Evolutionary conservation across 2,113 vertebrate species (phyloP).

Genomic region (Silurus meridionalis): DNA sequence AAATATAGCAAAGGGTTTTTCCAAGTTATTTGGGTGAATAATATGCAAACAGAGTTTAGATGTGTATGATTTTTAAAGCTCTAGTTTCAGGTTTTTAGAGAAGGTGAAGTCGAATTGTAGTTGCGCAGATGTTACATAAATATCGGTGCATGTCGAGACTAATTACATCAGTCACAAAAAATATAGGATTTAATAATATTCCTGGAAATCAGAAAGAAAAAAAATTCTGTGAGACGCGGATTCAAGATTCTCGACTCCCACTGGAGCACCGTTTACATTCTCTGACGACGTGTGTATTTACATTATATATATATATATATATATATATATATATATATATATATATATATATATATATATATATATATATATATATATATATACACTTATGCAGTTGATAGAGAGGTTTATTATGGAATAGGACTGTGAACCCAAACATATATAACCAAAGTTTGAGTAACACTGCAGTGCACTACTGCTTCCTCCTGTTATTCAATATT

Average conservation of each 20-base stretch:
- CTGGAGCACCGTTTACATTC: slow-evolving; percentile 53
- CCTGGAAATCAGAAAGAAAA: neutral
- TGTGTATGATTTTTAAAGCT: neutral
- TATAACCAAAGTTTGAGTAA: slow-evolving; percentile 36
- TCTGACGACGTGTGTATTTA: slow-evolving; percentile 30
- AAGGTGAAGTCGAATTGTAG: neutral
- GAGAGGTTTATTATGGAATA: slow-evolving; percentile 34
- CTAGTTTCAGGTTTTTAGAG: slow-evolving; percentile 6
- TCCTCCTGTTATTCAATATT: slow-evolving; percentile 26
- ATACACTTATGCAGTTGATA: slow-evolving; percentile 35
- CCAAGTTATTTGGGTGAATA: slow-evolving; percentile 1
- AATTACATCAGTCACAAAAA: neutral
- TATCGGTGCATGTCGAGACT: neutral
- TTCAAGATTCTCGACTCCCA: slow-evolving; percentile 11
- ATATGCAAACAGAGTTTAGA: slow-evolving; percentile 14
- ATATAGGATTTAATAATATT: neutral
- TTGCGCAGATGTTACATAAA: neutral
- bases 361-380: slow-evolving; percentile 45
- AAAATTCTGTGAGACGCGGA: neutral
- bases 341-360: slow-evolving; percentile 36
- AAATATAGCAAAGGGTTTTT: slow-evolving; percentile 30
- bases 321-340: slow-evolving; percentile 48
- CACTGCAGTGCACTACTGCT: slow-evolving; percentile 48
- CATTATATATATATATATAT: slow-evolving; percentile 32
- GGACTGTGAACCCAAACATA: slow-evolving; percentile 52